Base-by-base conservation (phyloP, 2,888 invertebrate genomes). In the Argynnis bischoffii region DNA sequence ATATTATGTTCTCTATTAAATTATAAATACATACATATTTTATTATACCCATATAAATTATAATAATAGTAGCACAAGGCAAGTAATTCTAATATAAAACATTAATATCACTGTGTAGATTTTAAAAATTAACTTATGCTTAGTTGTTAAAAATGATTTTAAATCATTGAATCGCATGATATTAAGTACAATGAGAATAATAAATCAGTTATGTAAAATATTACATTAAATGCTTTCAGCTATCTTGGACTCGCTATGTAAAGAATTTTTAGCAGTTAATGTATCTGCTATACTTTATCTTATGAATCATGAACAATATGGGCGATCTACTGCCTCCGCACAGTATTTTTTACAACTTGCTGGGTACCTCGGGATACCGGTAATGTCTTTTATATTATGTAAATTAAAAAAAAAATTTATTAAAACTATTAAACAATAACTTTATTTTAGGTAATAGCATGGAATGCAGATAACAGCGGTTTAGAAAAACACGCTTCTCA, bases 391-490 rank as follows among this genome's bases (percentile, higher is more conserved):
- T 60, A 64, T 35, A 64, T 54, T 69, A 60, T 66, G 55, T 61
- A 55, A 35, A 26, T 59, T 54, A 53, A n/a, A 63, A 51, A 50
- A 35, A 16, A 4, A 51, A 5, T 15, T 41, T 16, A 56, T 76
- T 75, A 73, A 75, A 74, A 13, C 14, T 53, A 6, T 15, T 16
- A 51, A 51, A 18, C 26, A 48, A 59, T 47, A 59, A 59, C 26
- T 26, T 14, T n/a, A 13, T 48, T 59, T 16, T 59, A 59, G 59
- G 59, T 59, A 26, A 59, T 59, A 48, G 98, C 98, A 11, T 99
- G 99, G 99, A 99, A 99, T 89, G 98, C 98, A 11, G 99, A 99
- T 88, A 99, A 99, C 89, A 98, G 98, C 53, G 99, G 98, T 51
- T 94, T 98, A 69, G 95, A 95, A 80, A 92, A 95, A 73, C 89